A percentile compares a stretch with the other conserved stretches of the same genome.
These are phyloP conservation scores for Heliangelus exortis DNA, from an alignment of 2,797 vertebrate genomes.

Conservation along the genomic window DNA sequence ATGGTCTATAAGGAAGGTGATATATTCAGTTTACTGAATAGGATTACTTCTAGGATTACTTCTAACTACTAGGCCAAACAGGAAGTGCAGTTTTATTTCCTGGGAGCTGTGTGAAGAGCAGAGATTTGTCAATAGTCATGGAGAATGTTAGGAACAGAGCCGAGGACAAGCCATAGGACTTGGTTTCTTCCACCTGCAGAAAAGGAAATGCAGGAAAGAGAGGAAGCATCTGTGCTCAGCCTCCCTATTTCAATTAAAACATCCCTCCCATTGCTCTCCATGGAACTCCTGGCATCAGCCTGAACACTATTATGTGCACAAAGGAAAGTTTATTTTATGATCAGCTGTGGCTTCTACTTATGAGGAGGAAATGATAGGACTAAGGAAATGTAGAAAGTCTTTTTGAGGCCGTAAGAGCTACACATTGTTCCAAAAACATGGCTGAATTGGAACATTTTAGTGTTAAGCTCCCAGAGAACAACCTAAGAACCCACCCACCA, in stretches of 20 bases:
- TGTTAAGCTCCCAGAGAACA: not conserved
- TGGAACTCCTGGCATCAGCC: not conserved
- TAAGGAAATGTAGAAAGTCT: not conserved
- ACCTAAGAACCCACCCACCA: not conserved
- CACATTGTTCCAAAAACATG: not conserved
- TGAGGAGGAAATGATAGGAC: not conserved
- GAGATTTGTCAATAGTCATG: not conserved
- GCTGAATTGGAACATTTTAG: not conserved
- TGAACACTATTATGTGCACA: not conserved
- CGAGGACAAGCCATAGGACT: not conserved
- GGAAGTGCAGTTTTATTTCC: slow-evolving; percentile 1
- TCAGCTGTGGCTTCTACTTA: not conserved
- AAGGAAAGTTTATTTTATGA: slow-evolving; percentile 13
- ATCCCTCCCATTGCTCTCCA: not conserved
- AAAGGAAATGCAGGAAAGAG: slow-evolving; percentile 8
- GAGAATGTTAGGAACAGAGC: not conserved
- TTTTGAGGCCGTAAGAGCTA: not conserved
- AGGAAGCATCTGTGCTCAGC: not conserved
- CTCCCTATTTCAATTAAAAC: slow-evolving; percentile 6
- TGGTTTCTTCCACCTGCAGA: slow-evolving; percentile 22
- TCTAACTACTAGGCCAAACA: not conserved
- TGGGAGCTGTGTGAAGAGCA: not conserved
- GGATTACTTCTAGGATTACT: not conserved
- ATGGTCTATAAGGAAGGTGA: not conserved
- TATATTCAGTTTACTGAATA: not conserved